Base-by-base conservation (phyloP, 2,888 invertebrate species). In the Eristalis tenax region DNA sequence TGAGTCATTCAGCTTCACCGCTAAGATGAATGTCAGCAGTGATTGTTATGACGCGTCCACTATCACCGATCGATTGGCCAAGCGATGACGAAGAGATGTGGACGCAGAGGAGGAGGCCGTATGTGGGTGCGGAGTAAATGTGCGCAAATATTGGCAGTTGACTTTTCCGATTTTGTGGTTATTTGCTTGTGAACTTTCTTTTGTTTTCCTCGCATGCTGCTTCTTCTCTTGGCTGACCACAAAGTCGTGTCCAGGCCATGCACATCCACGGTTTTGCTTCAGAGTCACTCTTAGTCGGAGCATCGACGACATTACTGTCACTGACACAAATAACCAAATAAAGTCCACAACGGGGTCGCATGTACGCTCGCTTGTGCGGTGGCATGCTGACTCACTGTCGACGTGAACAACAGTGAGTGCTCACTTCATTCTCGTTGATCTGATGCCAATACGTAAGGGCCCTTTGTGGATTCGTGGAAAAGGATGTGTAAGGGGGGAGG, bases 131-230 rank as follows among this genome's bases (percentile, higher is more conserved):
- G 18, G 38, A 57, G 13, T 28, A 4, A 10, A 18, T 50, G 56
- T 28, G n/a, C 10, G 18, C 15, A 61, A 68, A 65, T 35, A 61
- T 56, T 65, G 59, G 38, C 38, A 65, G 28, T 71, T 70, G 18
- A 65, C 38, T 74, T 69, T 75, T 65, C 22, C 32, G 74, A 75
- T 75, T 70, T 81, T 75, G 65, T 43, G 71, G 65, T 65, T 71
- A 57, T 61, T 69, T 63, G 18, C 40, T 75, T 57, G 22, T 8
- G 22, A 43, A 81, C 64, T 81, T 75, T 81, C 81, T 70, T 81
- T 69, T 64, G 74, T 56, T 57, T 61, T 68, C 23, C 59, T 38
- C 4, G 32, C 8, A 65, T 61, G 73, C 38, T 26, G 56, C 68
- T 80, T 74, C 28, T 10, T 57, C 23, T 32, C 40, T 68, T 15